Evolutionary conservation across 2,888 invertebrate genomes (phyloP).

Genomic region (Lottia scabra): DNA sequence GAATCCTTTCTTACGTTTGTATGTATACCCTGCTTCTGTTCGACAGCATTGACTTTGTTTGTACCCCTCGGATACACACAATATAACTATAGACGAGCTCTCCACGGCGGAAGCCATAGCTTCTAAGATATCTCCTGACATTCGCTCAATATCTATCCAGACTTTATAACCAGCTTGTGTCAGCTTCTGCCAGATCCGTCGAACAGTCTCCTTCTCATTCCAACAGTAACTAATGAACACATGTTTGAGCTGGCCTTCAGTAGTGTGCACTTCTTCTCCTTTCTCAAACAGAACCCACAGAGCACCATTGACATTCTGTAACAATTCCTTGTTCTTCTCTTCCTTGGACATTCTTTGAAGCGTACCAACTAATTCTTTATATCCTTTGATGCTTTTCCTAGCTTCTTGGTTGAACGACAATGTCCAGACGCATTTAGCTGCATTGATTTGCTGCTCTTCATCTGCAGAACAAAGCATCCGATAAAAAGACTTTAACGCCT

Average conservation of each 20-base stretch:
- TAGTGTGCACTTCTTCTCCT: constrained; percentile 50
- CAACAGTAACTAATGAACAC: constrained; percentile 62
- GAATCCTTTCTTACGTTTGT: not conserved
- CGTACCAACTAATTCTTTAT: not conserved
- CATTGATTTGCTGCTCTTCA: not conserved
- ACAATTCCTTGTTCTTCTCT: constrained; percentile 36
- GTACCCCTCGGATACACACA: not conserved
- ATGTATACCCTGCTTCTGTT: not conserved
- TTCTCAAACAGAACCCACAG: constrained; percentile 50
- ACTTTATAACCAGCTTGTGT: constrained; percentile 26
- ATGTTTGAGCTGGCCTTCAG: constrained; percentile 30
- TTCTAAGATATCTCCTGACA: not conserved
- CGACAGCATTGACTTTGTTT: not conserved
- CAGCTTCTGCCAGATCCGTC: constrained; percentile 47
- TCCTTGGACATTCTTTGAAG: not conserved
- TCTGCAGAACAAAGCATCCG: not conserved
- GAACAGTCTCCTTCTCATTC: constrained; percentile 54
- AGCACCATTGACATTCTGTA: constrained; percentile 50
- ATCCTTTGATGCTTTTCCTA: not conserved
- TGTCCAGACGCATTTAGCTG: not conserved
- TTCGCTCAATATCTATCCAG: not conserved
- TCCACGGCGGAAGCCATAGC: not conserved
- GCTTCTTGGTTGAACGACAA: not conserved
- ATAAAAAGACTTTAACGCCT: not conserved
- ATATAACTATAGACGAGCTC: not conserved